Conservation (phyloP, 2,797 vertebrate genomes). For the Botia kubotai region DNA sequence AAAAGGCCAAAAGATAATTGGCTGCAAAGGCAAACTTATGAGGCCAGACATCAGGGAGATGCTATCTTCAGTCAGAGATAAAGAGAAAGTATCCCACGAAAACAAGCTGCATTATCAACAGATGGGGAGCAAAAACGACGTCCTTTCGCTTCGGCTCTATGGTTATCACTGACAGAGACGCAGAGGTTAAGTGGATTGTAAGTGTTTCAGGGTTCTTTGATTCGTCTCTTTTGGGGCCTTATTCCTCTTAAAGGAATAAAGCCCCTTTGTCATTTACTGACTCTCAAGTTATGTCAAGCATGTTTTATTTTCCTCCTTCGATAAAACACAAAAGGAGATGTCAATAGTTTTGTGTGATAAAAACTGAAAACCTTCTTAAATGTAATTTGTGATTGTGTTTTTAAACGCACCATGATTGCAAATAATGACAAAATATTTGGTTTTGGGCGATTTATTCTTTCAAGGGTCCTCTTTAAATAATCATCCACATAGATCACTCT, state of each 20-base stretch:
- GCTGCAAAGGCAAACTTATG: slow-evolving; percentile 73
- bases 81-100: slow-evolving; percentile 57
- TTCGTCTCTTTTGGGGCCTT: background rate
- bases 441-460: background rate
- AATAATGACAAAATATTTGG: background rate
- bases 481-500: slow-evolving; percentile 67
- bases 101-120: slow-evolving; percentile 80
- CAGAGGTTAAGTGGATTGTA: slow-evolving; percentile 58
- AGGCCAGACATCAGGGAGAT: slow-evolving; percentile 63
- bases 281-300: background rate
- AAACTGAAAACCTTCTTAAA: too few species aligned
- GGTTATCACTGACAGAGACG: slow-evolving; percentile 40
- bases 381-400: too few species aligned
- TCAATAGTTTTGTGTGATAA: background rate
- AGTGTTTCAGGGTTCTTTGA: background rate
- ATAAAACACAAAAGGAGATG: background rate
- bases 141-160: slow-evolving; percentile 25
- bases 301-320: background rate
- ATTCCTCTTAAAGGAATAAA: background rate
- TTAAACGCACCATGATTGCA: background rate
- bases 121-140: slow-evolving; percentile 74
- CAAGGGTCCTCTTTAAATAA: slow-evolving; percentile 53
- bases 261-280: background rate
- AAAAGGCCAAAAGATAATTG: slow-evolving; percentile 85
- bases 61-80: slow-evolving; percentile 80